phyloP scores from a whole-genome alignment of 2,888 invertebrate species.

The Tipula helvola region DNA sequence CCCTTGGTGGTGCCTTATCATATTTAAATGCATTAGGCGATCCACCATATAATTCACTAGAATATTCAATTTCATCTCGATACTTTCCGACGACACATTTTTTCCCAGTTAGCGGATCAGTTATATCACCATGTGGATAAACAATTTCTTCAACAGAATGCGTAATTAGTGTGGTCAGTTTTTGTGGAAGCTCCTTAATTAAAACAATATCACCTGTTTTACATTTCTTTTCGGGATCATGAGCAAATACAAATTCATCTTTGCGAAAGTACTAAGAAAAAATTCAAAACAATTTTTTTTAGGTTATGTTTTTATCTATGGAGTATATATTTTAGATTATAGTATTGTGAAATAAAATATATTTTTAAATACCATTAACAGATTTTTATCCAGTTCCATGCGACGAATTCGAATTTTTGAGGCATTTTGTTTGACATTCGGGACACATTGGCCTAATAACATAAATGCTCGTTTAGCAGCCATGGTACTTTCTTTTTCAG shows the following conservation, averaged over 20 bases:
- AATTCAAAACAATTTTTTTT: background rate
- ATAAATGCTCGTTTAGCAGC: conserved; percentile 28
- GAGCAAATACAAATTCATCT: conserved; percentile 57
- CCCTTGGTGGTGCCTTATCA: conserved; percentile 61
- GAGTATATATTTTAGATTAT: background rate
- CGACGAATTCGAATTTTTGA: conserved; percentile 64
- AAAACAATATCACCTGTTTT: conserved; percentile 75
- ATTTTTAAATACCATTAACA: conserved; percentile 53
- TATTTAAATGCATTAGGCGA: conserved; percentile 58
- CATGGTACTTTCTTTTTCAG: background rate
- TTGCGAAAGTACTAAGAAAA: conserved; percentile 62
- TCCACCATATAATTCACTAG: conserved; percentile 56
- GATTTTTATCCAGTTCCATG: conserved; percentile 60
- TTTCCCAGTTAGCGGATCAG: conserved; percentile 75
- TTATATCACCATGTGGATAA: conserved; percentile 70
- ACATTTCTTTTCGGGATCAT: conserved; percentile 63
- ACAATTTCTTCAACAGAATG: conserved; percentile 69
- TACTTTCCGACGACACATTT: conserved; percentile 60
- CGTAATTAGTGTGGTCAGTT: conserved; percentile 61
- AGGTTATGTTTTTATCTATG: background rate
- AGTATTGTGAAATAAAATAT: background rate
- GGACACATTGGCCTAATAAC: conserved; percentile 66
- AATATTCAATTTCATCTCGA: conserved; percentile 59
- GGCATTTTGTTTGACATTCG: conserved; percentile 63
- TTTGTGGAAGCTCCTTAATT: conserved; percentile 58